Percentiles rank a stretch among this genome's conserved stretches.
Conservation (phyloP, 1,140 invertebrate species). For the Neodiprion pinetum region DNA sequence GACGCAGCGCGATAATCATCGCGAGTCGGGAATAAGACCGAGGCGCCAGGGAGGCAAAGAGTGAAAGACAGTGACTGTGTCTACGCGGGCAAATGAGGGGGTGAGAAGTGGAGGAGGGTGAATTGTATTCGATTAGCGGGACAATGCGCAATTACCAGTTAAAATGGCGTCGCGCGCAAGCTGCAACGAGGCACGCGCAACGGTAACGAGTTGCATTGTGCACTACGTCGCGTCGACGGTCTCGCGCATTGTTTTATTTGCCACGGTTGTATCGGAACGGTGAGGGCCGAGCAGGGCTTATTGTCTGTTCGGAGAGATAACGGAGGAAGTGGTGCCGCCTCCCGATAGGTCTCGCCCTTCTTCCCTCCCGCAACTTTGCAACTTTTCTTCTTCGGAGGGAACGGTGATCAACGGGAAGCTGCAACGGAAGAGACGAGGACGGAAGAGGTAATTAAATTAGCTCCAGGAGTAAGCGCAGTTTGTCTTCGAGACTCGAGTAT, state of each 20-base stretch:
- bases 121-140: slow-evolving; percentile 14
- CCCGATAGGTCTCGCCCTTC: not conserved
- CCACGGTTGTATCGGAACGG: not conserved
- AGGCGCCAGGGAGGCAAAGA: no score
- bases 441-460: slow-evolving; percentile 1
- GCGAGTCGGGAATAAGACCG: no score
- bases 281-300: slow-evolving; percentile 34
- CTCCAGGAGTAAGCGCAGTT: not conserved
- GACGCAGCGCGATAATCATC: no score
- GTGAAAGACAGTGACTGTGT: no score
- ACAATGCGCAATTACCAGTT: slow-evolving; percentile 14
- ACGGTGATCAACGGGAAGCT: not conserved
- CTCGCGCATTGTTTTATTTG: slow-evolving; percentile 36
- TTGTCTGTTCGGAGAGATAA: slow-evolving; percentile 41
- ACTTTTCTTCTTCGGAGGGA: not conserved
- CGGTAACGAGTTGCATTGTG: slow-evolving; percentile 46
- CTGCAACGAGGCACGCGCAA: slow-evolving; percentile 7
- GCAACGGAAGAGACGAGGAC: not conserved
- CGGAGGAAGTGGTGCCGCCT: slow-evolving; percentile 32
- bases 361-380: not conserved
- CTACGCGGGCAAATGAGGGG: not conserved
- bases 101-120: not conserved
- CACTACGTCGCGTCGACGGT: slow-evolving; percentile 23
- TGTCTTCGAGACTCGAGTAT: not conserved
- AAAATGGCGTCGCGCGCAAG: not conserved